phyloP scores from a whole-genome alignment of 1,140 invertebrate genomes.

The Hestina assimilis region DNA sequence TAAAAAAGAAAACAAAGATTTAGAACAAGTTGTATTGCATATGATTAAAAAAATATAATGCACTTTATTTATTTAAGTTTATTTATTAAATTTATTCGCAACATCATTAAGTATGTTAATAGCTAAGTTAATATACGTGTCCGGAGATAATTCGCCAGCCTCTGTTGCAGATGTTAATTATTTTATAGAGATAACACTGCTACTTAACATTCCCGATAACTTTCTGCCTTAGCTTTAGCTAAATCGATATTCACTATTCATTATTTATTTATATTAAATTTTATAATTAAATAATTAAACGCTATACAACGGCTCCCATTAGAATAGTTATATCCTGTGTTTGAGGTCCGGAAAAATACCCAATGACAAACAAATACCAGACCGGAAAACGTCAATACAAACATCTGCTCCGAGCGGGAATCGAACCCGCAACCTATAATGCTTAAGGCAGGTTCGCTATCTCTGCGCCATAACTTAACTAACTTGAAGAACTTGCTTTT shows the following conservation, averaged over 20 bases:
- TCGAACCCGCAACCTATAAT: no score
- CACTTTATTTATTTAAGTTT: conserved; percentile 18
- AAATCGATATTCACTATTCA: conserved; percentile 13
- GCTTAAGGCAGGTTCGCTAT: no score
- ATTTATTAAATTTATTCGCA: conserved; percentile 29
- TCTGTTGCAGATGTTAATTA: conserved; percentile 33
- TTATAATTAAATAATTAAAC: no score
- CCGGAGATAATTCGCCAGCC: conserved; percentile 28
- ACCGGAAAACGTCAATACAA: no score
- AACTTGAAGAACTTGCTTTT: no score
- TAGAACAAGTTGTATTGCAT: background rate
- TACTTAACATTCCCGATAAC: conserved; percentile 29
- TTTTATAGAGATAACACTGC: conserved; percentile 31
- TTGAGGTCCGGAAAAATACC: no score
- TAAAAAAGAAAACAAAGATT: background rate
- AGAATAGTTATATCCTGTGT: no score
- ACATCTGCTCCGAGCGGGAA: no score
- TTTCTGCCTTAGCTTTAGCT: conserved; percentile 16
- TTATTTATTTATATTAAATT: background rate
- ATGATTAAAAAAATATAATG: conserved; percentile 12
- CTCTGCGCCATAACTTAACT: no score
- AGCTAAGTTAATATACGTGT: conserved; percentile 36
- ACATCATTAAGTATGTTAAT: conserved; percentile 35
- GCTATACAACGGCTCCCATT: no score
- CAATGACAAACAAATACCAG: no score